These are phyloP conservation scores for Sitta carolinensis DNA, from an alignment of 2,797 vertebrate genomes.

Conservation along the genomic window DNA sequence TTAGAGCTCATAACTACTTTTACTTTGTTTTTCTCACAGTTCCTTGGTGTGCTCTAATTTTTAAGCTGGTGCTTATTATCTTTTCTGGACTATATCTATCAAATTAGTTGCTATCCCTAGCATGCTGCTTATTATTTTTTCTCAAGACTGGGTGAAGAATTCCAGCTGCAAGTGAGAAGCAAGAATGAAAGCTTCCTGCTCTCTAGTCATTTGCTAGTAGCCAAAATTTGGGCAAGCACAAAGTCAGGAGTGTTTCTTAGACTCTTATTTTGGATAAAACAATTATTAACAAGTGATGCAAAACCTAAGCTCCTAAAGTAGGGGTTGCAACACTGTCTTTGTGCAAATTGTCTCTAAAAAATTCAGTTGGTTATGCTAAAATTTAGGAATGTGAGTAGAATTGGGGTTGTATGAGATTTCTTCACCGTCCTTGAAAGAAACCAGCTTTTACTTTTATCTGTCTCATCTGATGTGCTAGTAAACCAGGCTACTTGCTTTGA, in stretches of 20 bases:
- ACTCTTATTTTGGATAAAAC: not conserved
- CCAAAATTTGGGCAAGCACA: not conserved
- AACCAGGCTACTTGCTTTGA: not conserved
- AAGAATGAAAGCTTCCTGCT: not conserved
- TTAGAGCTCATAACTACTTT: not conserved
- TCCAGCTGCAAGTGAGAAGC: not conserved
- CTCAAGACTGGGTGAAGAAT: not conserved
- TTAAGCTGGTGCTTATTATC: not conserved
- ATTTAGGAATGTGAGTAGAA: not conserved
- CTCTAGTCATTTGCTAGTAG: not conserved
- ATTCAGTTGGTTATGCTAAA: not conserved
- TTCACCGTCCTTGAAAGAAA: not conserved
- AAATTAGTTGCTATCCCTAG: not conserved
- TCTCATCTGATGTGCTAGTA: not conserved
- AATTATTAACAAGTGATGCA: not conserved
- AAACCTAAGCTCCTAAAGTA: not conserved
- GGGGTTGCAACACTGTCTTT: not conserved
- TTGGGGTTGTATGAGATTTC: not conserved
- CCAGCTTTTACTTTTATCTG: not conserved
- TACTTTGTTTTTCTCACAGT: not conserved
- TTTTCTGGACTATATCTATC: not conserved
- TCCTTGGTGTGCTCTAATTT: conserved; percentile 27
- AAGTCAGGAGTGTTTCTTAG: not conserved
- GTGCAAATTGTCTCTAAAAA: not conserved
- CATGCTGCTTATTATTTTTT: not conserved